These are phyloP conservation scores for Poeciliopsis presidionis DNA, from an alignment of 2,797 vertebrate genomes.

Conservation along the genomic window DNA sequence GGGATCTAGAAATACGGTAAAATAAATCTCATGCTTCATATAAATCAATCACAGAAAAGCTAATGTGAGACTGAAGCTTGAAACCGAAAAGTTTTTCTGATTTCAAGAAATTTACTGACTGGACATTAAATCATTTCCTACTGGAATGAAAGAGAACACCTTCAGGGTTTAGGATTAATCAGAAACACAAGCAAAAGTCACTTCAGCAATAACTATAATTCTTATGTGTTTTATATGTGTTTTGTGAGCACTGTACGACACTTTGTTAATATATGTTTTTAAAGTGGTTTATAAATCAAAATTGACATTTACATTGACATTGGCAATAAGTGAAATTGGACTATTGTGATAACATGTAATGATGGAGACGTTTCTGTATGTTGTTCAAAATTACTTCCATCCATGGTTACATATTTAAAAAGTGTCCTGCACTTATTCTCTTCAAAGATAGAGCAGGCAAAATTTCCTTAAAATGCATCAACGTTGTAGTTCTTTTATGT, in stretches of 20 bases:
- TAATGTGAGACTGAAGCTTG: background rate
- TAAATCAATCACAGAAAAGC: background rate
- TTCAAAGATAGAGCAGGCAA: background rate
- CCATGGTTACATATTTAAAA: background rate
- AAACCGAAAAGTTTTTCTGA: background rate
- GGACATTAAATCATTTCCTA: background rate
- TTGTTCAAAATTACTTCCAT: background rate
- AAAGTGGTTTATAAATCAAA: no score
- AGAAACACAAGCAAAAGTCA: background rate
- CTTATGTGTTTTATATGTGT: no score
- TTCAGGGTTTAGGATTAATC: background rate
- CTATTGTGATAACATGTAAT: background rate
- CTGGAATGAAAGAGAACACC: background rate
- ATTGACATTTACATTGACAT: no score
- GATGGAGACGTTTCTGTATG: background rate
- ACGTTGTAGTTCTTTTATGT: conserved; percentile 12
- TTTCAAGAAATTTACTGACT: background rate
- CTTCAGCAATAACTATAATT: background rate
- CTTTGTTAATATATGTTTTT: no score
- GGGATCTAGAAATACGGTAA: background rate
- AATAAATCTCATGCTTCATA: background rate
- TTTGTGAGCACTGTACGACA: no score
- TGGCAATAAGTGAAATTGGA: background rate
- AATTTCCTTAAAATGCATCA: background rate
- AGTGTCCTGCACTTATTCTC: background rate